Percentiles rank a stretch among this genome's conserved stretches.
Conservation (phyloP, 2,797 vertebrate genomes). For the Microtus obscurus region DNA sequence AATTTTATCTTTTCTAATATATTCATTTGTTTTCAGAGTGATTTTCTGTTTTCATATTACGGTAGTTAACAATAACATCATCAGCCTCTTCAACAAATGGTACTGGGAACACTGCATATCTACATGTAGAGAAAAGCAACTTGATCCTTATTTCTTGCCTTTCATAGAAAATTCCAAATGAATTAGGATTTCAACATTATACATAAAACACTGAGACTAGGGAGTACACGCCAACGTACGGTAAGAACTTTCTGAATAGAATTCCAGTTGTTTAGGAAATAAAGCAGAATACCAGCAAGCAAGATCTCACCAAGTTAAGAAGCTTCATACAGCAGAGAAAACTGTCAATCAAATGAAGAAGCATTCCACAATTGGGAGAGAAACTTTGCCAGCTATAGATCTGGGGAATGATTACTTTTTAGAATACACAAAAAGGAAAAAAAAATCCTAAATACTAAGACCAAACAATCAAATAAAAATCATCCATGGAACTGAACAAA, state of each 20-base stretch:
- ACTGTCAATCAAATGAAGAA: background rate
- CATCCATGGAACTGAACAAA: background rate
- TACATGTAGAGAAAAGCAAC: background rate
- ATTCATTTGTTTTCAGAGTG: background rate
- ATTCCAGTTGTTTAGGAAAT: background rate
- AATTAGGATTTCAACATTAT: background rate
- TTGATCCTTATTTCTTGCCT: background rate
- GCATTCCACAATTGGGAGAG: background rate
- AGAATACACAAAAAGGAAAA: background rate
- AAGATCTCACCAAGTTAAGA: background rate
- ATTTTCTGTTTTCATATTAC: background rate
- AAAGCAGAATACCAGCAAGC: background rate
- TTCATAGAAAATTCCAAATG: background rate
- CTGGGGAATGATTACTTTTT: background rate
- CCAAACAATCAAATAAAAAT: background rate
- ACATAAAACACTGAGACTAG: background rate
- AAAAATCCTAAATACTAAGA: background rate
- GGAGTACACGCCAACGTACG: background rate
- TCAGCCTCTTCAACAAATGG: background rate
- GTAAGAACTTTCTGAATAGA: background rate
- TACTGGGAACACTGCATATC: background rate
- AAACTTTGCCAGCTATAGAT: background rate
- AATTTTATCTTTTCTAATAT: background rate
- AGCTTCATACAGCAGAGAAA: background rate
- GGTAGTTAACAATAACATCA: background rate